Conservation (phyloP, 2,888 invertebrate species). For the Habrosyne pyritoides region DNA sequence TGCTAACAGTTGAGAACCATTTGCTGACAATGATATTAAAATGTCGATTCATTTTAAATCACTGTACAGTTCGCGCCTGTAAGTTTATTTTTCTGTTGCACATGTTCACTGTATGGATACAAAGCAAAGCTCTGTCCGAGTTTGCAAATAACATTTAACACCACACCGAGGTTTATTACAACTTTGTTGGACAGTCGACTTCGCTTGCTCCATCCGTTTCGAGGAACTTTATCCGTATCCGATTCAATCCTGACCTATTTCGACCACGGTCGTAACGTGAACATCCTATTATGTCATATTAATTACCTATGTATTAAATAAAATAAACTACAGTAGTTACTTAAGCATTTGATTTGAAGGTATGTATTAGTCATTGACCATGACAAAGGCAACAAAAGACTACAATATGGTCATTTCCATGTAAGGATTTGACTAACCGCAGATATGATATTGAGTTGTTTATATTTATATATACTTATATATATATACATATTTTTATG, state of each 20-base stretch:
- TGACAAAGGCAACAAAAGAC: neutral
- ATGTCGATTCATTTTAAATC: neutral
- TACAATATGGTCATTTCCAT: neutral
- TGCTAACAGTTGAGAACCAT: neutral
- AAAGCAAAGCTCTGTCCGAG: constrained; percentile 32
- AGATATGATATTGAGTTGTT: constrained; percentile 6
- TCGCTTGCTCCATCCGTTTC: constrained; percentile 39
- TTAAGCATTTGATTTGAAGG: neutral
- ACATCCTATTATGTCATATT: neutral
- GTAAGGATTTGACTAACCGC: neutral
- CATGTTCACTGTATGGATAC: constrained; percentile 7
- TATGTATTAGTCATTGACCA: neutral
- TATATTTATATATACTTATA: neutral
- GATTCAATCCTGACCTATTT: constrained; percentile 42
- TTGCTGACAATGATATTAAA: too few relatives aligned
- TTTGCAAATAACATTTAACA: constrained; percentile 35
- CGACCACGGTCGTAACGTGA: constrained; percentile 10
- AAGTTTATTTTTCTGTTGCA: neutral
- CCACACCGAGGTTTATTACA: constrained; percentile 35
- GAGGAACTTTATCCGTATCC: constrained; percentile 39
- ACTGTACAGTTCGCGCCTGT: neutral
- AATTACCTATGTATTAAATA: too few relatives aligned
- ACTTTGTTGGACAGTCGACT: constrained; percentile 42
- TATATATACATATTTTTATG: neutral
- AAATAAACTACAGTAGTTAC: too few relatives aligned